Evolutionary conservation across 1,140 invertebrate genomes (phyloP).

Genomic region (Drosophila azteca): DNA sequence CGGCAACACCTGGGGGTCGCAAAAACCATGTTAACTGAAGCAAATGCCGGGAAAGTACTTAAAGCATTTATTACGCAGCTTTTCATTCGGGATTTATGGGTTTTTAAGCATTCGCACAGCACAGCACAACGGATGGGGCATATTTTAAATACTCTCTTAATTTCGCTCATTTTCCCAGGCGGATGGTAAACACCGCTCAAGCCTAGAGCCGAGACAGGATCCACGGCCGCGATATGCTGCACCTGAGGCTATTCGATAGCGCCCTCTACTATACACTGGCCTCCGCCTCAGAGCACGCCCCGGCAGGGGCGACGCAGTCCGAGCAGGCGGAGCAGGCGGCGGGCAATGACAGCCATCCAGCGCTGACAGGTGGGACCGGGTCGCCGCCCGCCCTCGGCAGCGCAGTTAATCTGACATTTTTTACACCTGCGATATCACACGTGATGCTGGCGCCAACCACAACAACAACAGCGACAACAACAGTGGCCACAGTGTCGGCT

Average conservation of each 20-base stretch:
- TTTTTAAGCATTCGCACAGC: conserved; percentile 36
- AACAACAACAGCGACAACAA: conserved; percentile 35
- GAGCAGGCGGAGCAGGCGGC: conserved; percentile 10
- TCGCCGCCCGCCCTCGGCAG: conserved; percentile 24
- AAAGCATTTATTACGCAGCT: conserved; percentile 65
- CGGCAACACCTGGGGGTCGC: conserved; percentile 34
- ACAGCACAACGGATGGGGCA: not conserved
- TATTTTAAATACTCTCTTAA: conserved; percentile 49
- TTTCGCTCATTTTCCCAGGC: conserved; percentile 29
- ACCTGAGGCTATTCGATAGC: conserved; percentile 72
- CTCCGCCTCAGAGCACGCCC: conserved; percentile 37
- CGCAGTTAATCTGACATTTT: conserved; percentile 72
- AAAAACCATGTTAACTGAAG: conserved; percentile 54
- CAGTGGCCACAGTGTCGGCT: conserved; percentile 20
- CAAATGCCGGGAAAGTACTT: conserved; percentile 57
- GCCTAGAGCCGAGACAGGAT: conserved; percentile 4
- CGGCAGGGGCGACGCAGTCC: conserved; percentile 7
- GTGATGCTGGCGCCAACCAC: conserved; percentile 69
- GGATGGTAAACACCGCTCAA: conserved; percentile 25
- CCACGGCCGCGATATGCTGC: conserved; percentile 48
- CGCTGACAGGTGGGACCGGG: conserved; percentile 20
- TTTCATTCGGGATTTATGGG: conserved; percentile 62
- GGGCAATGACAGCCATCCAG: conserved; percentile 48
- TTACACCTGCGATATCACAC: conserved; percentile 76
- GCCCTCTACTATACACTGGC: conserved; percentile 60